A percentile compares a stretch with the other conserved stretches of the same genome.
Evolutionary conservation across 2,797 vertebrate genomes (phyloP).

Genomic region (Melanogrammus aeglefinus): DNA sequence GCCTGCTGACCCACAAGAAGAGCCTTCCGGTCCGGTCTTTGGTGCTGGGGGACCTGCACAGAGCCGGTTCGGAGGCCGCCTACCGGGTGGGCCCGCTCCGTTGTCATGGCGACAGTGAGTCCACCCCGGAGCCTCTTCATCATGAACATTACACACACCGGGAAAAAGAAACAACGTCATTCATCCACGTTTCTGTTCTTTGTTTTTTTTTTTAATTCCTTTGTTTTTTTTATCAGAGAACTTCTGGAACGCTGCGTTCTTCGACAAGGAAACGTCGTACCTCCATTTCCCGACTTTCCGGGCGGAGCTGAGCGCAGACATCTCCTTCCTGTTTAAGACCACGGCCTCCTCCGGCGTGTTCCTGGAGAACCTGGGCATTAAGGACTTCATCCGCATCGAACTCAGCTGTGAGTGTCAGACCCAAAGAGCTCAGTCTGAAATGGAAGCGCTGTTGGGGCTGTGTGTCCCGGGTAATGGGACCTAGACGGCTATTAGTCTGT

Average conservation of each 20-base stretch:
- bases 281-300: slow-evolving; percentile 94
- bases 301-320: slow-evolving; percentile 88
- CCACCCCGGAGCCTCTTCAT: neutral
- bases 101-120: slow-evolving; percentile 93
- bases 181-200: too few relatives aligned
- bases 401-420: slow-evolving; percentile 82
- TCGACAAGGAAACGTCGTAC: slow-evolving; percentile 88
- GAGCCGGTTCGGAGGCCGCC: slow-evolving; percentile 81
- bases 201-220: slow-evolving; percentile 5
- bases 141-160: neutral
- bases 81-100: slow-evolving; percentile 86
- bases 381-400: slow-evolving; percentile 91
- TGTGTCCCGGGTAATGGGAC: too few relatives aligned
- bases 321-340: slow-evolving; percentile 95
- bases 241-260: slow-evolving; percentile 92
- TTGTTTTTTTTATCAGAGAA: slow-evolving; percentile 60
- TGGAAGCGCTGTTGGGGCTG: neutral
- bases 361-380: slow-evolving; percentile 94
- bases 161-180: neutral
- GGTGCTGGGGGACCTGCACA: slow-evolving; percentile 82
- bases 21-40: slow-evolving; percentile 85
- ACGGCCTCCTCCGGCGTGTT: slow-evolving; percentile 87
- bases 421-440: neutral
- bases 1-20: slow-evolving; percentile 86
- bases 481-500: neutral